Evolutionary conservation across 2,113 vertebrate species (phyloP).

Genomic region (Centropristis striata): DNA sequence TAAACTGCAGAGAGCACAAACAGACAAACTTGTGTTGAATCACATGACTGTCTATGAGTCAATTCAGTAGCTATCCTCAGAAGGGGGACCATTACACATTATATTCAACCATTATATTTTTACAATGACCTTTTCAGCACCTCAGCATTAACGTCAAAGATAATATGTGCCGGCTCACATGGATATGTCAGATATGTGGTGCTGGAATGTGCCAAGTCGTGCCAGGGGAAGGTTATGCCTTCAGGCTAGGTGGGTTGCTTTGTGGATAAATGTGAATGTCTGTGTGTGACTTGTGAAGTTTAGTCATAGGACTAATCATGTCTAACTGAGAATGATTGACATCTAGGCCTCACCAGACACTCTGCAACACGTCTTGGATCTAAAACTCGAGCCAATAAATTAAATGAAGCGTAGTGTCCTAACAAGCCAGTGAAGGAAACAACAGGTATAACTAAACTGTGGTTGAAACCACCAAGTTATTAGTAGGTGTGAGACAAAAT

Average conservation of each 20-base stretch:
- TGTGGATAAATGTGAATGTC: conserved; percentile 18
- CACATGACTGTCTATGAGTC: conserved; percentile 35
- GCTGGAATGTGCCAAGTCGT: conserved; percentile 57
- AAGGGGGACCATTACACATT: conserved; percentile 6
- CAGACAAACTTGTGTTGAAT: conserved; percentile 43
- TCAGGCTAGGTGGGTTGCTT: conserved; percentile 29
- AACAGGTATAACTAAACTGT: conserved; percentile 22
- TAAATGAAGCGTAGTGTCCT: background rate
- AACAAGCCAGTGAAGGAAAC: background rate
- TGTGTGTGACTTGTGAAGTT: conserved; percentile 47
- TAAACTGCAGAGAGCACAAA: conserved; percentile 33
- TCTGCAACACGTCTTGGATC: background rate
- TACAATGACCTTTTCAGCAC: conserved; percentile 74
- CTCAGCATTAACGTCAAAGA: conserved; percentile 51
- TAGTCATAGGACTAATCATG: conserved; percentile 37
- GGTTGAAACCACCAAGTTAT: conserved; percentile 31
- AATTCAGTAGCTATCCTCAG: conserved; percentile 37
- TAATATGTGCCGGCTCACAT: conserved; percentile 49
- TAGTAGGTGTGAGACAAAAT: conserved; percentile 20
- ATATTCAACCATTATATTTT: conserved; percentile 59
- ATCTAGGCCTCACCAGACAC: conserved; percentile 25
- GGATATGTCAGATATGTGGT: conserved; percentile 64
- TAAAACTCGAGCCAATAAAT: background rate
- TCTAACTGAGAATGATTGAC: conserved; percentile 53
- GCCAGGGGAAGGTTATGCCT: conserved; percentile 39